Conservation (phyloP, 2,797 vertebrate species). For the Onychomys torridus region DNA sequence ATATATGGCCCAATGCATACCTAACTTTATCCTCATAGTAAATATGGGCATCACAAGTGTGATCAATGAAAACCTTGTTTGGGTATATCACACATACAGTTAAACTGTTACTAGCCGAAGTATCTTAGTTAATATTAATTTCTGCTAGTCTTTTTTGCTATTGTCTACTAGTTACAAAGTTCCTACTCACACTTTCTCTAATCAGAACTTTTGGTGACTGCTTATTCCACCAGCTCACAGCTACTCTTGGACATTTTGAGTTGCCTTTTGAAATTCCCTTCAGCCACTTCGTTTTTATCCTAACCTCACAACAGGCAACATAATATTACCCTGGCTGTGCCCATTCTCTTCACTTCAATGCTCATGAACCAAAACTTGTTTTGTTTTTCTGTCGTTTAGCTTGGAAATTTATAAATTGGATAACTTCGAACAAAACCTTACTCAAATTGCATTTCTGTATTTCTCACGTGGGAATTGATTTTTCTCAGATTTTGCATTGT, state of each 20-base stretch:
- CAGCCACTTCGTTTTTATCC: neutral
- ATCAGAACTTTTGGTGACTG: neutral
- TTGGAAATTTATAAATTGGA: slow-evolving; percentile 14
- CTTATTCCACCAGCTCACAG: neutral
- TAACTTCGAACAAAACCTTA: neutral
- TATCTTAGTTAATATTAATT: neutral
- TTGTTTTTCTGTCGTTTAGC: neutral
- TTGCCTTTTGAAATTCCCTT: neutral
- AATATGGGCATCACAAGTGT: neutral
- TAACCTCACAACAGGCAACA: neutral
- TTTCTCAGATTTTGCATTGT: neutral
- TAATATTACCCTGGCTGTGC: neutral
- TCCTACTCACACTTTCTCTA: neutral
- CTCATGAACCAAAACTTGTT: neutral
- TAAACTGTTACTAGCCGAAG: neutral
- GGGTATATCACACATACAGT: too few species aligned
- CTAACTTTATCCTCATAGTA: neutral
- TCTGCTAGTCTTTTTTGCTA: neutral
- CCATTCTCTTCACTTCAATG: neutral
- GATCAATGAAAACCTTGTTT: neutral
- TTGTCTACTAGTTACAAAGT: slow-evolving; percentile 13
- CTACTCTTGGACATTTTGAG: neutral
- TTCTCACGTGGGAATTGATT: neutral
- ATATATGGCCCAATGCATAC: neutral
- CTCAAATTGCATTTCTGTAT: neutral